Percentiles rank a stretch among this genome's conserved stretches.
Evolutionary conservation across 1,140 invertebrate genomes (phyloP).

Genomic region (Araneus ventricosus): DNA sequence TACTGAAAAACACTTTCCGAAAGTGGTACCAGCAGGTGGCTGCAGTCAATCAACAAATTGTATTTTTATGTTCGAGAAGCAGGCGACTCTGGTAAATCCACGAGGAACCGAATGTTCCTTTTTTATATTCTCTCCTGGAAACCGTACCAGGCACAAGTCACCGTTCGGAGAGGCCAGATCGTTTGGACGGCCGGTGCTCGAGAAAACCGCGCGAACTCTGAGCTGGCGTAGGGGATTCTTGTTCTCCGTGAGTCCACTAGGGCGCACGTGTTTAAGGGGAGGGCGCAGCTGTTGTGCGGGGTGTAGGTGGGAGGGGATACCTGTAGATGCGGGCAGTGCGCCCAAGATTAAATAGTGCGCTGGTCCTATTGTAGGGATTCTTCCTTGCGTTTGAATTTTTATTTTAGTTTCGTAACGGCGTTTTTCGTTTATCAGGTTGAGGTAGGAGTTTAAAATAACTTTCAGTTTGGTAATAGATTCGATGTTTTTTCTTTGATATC

Average conservation of each 20-base stretch:
- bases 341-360: neutral
- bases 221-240: neutral
- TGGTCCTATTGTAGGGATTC: neutral
- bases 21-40: neutral
- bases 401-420: no score
- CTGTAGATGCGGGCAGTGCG: neutral
- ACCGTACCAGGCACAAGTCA: neutral
- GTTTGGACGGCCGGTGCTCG: neutral
- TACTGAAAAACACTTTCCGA: neutral
- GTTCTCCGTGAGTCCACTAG: slow-evolving; percentile 22
- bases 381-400: neutral
- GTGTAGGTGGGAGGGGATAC: neutral
- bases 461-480: neutral
- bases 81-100: neutral
- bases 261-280: neutral
- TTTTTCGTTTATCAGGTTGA: neutral
- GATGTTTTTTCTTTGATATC: neutral
- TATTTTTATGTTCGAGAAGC: neutral
- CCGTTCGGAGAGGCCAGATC: neutral
- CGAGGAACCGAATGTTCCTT: neutral
- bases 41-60: slow-evolving; percentile 22
- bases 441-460: no score
- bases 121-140: neutral
- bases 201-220: neutral
- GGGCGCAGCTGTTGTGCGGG: neutral